Evolutionary conservation across 2,113 vertebrate genomes (phyloP), one percentile per base, ranked within the genome.

Genomic region (Caranx ignobilis): DNA sequence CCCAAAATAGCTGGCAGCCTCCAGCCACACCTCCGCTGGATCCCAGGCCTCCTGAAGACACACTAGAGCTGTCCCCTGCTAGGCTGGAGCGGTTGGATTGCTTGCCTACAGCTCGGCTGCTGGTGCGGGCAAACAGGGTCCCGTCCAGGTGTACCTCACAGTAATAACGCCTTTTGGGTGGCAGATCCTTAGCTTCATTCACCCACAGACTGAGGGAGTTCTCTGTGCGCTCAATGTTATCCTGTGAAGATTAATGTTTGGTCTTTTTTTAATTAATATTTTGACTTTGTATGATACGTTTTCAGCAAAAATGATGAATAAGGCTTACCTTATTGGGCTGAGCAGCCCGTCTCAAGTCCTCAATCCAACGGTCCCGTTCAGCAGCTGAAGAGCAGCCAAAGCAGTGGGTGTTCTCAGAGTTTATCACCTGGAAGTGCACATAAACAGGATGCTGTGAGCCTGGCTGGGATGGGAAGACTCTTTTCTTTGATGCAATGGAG

Each of bases 351-450:
- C 97, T 95, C 70, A 98, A 90, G 72, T 97, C 96, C 84, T 98
- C 96, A 3, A 99, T 97, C 97, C 97, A 98, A 6, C 96, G 96
- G 79, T 98, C 97, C 18, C 96, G 94, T 83, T 98, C 97, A 0
- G 96, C 95, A n/a, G 96, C 94, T 0, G 98, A 97, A 1, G 94
- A 90, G 86, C 98, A 99, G 8, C 95, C 95, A 12, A 99, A 99
- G 83, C 97, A 97, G 72, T 95, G 95, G 60, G 95, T 97, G 67
- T 95, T 95, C 21, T 95, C 95, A 0, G 91, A 92, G 61, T 94
- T 97, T n/a, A 97, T 96, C 48, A 99, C 93, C 97, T 98, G 13
- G 10, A 63, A n/a, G 0, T 18, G 55, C 39, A 77, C 43, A 26
- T 10, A 80, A 84, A 43, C 26, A 31, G 13, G 6, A 69, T 5